These are phyloP conservation scores for Microcebus jonahi DNA, from an alignment of 2,113 vertebrate species.

Conservation along the genomic window DNA sequence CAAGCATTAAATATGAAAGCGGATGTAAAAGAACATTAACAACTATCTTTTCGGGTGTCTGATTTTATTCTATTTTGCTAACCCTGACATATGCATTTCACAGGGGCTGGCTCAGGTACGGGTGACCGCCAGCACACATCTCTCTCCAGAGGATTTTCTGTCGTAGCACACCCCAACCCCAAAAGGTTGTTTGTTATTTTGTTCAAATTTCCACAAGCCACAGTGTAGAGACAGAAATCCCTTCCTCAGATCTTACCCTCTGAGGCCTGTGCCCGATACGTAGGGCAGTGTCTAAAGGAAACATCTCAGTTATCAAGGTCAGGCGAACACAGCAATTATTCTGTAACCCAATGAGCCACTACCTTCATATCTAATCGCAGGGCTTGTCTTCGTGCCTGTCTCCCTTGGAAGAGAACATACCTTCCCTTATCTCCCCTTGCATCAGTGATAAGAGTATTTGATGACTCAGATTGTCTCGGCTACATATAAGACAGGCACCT, in stretches of 20 bases:
- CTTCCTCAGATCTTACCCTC: neutral
- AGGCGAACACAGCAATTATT: conserved; percentile 22
- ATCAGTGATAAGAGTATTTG: conserved; percentile 49
- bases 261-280: neutral
- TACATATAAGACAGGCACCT: neutral
- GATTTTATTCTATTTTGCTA: neutral
- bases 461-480: neutral
- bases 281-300: neutral
- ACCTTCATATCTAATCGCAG: conserved; percentile 49
- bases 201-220: neutral
- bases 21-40: neutral
- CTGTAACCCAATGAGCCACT: conserved; percentile 44
- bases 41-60: neutral
- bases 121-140: rapidly evolving
- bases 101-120: rapidly evolving
- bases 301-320: conserved; percentile 51
- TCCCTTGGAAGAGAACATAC: conserved; percentile 5
- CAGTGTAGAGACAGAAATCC: neutral
- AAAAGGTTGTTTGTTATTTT: neutral
- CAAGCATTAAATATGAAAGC: neutral
- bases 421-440: neutral
- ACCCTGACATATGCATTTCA: neutral
- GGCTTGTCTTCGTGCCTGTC: conserved; percentile 25
- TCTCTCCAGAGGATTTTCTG: neutral
- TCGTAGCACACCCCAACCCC: rapidly evolving